A percentile compares a stretch with the other conserved stretches of the same genome.
Conservation (phyloP, 2,797 vertebrate species). For the Holocentrus rufus region DNA sequence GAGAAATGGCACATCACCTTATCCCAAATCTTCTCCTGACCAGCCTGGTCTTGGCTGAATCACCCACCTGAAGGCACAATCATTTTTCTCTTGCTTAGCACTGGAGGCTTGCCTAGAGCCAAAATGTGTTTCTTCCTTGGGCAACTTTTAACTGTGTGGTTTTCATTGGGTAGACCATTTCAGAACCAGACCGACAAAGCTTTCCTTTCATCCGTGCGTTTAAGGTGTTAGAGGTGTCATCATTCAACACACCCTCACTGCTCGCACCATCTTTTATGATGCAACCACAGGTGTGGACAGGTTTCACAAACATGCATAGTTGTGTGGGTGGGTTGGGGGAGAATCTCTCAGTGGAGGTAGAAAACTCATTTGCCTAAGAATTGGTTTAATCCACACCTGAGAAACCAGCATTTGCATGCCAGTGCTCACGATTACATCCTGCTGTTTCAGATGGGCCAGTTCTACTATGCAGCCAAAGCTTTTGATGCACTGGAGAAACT, state of each 20-base stretch:
- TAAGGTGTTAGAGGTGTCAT: background rate
- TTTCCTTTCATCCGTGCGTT: too few relatives aligned
- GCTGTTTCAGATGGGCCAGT: slow-evolving; percentile 92
- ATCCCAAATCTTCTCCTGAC: too few relatives aligned
- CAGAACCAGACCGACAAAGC: too few relatives aligned
- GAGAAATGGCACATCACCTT: too few relatives aligned
- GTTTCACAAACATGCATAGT: background rate
- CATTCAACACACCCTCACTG: background rate
- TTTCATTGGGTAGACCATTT: background rate
- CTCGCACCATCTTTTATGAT: background rate
- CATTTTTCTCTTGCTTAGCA: too few relatives aligned
- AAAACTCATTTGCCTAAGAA: background rate
- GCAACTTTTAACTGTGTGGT: background rate
- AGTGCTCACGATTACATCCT: slow-evolving; percentile 15
- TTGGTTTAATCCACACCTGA: background rate
- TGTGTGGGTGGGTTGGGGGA: too few relatives aligned
- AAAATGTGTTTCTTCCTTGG: background rate
- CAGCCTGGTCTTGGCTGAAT: too few relatives aligned
- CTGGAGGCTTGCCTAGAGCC: too few relatives aligned
- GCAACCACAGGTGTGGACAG: background rate
- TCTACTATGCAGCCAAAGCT: slow-evolving; percentile 95
- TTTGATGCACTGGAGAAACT: slow-evolving; percentile 95
- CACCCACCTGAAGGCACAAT: too few relatives aligned
- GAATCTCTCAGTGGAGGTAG: background rate
- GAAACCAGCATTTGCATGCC: background rate